Evolutionary conservation across 35 echinoderm and acorn worm genomes (phyloP).

Genomic region (Amphiura filiformis): DNA sequence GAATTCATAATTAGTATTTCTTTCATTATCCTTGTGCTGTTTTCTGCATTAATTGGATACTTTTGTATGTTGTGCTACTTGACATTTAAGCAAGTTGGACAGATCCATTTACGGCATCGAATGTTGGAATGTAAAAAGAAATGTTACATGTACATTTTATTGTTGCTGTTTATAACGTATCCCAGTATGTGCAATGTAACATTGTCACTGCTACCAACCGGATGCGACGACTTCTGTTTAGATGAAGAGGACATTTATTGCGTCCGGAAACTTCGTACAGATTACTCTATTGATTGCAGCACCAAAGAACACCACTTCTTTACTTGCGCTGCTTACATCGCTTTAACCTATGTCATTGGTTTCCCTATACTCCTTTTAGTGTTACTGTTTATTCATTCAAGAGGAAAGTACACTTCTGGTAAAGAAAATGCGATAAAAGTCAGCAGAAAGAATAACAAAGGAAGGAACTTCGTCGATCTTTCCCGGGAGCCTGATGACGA

Average conservation of each 20-base stretch:
- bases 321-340: not conserved
- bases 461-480: not conserved
- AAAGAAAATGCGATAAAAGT: not conserved
- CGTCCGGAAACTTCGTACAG: conserved; percentile 20
- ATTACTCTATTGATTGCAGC: conserved; percentile 28
- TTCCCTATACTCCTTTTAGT: conserved; percentile 3
- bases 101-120: not conserved
- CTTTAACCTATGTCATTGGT: conserved; percentile 16
- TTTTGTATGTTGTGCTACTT: not conserved
- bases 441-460: too few species aligned
- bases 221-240: conserved; percentile 24
- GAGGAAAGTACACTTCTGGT: not conserved
- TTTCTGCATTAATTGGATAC: not conserved
- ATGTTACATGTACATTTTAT: conserved; percentile 19
- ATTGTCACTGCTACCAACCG: conserved; percentile 19
- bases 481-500: not conserved
- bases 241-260: not conserved
- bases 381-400: not conserved
- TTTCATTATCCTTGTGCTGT: not conserved
- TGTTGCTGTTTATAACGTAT: conserved; percentile 39
- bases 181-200: conserved; percentile 19
- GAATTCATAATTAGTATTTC: conserved; percentile 7
- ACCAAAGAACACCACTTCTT: not conserved
- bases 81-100: not conserved
- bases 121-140: not conserved